Percentiles rank a stretch among this genome's conserved stretches.
phyloP scores from a whole-genome alignment of 2,888 invertebrate species.

The Ischnus inquisitorius region DNA sequence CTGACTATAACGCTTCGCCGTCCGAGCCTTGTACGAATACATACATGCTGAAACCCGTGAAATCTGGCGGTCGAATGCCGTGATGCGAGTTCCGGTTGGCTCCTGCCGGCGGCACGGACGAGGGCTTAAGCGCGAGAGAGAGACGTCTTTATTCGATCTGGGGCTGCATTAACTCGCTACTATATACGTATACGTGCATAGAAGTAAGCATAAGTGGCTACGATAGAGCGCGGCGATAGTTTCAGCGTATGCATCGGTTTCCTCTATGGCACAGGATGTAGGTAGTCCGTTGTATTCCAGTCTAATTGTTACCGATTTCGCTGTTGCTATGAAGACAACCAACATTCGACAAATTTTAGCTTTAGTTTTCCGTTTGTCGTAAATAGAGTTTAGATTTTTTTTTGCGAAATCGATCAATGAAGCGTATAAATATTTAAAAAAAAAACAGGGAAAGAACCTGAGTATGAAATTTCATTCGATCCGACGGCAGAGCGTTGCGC shows the following conservation, averaged over 20 bases:
- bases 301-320: constrained; percentile 31
- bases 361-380: not conserved
- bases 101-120: constrained; percentile 18
- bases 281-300: not conserved
- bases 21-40: not conserved
- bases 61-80: constrained; percentile 43
- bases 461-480: constrained; percentile 61
- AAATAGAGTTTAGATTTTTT: not conserved
- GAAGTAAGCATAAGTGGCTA: constrained; percentile 24
- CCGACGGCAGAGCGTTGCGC: not conserved
- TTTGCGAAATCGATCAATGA: constrained; percentile 50
- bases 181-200: not conserved
- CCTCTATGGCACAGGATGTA: not conserved
- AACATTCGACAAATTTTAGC: not conserved
- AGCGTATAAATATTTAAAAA: constrained; percentile 12
- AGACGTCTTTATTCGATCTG: constrained; percentile 61
- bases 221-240: not conserved
- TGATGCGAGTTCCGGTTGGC: constrained; percentile 31
- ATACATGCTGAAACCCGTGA: constrained; percentile 27
- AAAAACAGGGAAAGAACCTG: constrained; percentile 13
- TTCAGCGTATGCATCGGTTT: not conserved
- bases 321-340: too few relatives aligned
- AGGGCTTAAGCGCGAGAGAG: constrained; percentile 1
- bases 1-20: not conserved
- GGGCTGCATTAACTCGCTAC: constrained; percentile 1